Percentiles rank a stretch among this genome's conserved stretches.
Evolutionary conservation across 1,140 invertebrate species (phyloP).

Genomic region (Lepidotrigona ventralis): DNA sequence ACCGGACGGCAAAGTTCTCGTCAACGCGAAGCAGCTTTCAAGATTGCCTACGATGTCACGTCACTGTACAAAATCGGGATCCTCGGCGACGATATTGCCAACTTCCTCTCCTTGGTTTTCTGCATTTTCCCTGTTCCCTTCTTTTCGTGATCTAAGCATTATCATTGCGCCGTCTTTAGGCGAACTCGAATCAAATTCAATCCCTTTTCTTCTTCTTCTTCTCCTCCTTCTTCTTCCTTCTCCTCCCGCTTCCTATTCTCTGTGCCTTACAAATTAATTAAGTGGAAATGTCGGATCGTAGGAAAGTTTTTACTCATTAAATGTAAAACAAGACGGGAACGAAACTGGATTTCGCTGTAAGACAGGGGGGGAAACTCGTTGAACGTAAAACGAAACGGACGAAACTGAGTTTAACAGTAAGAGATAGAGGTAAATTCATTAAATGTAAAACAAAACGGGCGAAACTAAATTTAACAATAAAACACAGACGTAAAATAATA

Average conservation of each 20-base stretch:
- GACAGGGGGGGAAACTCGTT: no score
- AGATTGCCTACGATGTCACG: slow-evolving; percentile 60
- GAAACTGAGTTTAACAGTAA: no score
- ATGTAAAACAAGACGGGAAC: no score
- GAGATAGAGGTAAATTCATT: no score
- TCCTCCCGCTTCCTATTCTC: not conserved
- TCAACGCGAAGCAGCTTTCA: slow-evolving; percentile 54
- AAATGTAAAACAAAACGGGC: no score
- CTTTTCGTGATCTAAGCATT: slow-evolving; percentile 8
- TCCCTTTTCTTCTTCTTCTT: not conserved
- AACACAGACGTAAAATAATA: no score
- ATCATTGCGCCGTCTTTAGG: slow-evolving; percentile 6
- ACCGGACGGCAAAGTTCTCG: slow-evolving; percentile 46
- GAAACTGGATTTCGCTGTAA: no score
- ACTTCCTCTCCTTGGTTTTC: slow-evolving; percentile 36
- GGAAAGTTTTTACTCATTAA: not conserved
- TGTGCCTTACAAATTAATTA: not conserved
- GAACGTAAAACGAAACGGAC: no score
- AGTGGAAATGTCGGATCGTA: not conserved
- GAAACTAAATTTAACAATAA: no score
- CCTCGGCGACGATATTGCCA: slow-evolving; percentile 56
- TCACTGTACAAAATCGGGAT: slow-evolving; percentile 53
- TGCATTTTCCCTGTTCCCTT: slow-evolving; percentile 14
- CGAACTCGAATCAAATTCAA: slow-evolving; percentile 35
- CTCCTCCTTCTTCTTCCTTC: not conserved